Base-by-base conservation (phyloP, 1,140 invertebrate genomes). In the Aphelinus atriplicis region DNA sequence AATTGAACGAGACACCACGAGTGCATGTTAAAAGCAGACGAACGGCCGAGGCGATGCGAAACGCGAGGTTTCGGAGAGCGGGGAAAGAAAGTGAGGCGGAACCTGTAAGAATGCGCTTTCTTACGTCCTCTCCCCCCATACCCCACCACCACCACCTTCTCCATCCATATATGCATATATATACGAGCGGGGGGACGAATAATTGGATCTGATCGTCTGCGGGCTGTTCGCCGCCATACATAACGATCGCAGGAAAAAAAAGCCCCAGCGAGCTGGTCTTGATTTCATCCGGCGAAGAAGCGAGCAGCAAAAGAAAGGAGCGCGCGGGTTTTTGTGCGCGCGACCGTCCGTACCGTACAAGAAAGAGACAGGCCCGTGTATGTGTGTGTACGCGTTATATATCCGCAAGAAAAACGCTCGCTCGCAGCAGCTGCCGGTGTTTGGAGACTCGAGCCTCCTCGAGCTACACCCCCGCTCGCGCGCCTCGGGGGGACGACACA, bases 121-220 rank as follows among this genome's bases (percentile, higher is more conserved):
- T 47, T 6, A n/a, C 9, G 65, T 43, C 43, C 43, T 26, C 10
- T 45, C 2, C 3, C 43, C 4, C 3, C 5, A 9, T 9, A 1
- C 4, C 4, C 51, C 51, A 6, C 51, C 9, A 46, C 10, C 1
- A 26, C 26, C 26, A 9, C 43, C 50, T 47, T 7, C 45, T 46
- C 65, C 53, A 5, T 7, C 53, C 3, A 0, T 5, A 46, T 42
- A 67, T 68, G 48, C 72, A 74, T 74, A 68, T 74, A 65, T 55
- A 74, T 73, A 53, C 47, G n/a, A 7, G 50, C 46, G 43, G 46
- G 61, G 78, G 73, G 73, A 74, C 66, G 76, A 80, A 81, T 81
- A 81, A 81, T 81, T 81, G 80, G 80, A 80, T 81, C 79, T 78
- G 78, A 81, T 77, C 77, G 77, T 61, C 58, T 62, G 50, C 65